Evolutionary conservation across 1,140 invertebrate genomes (phyloP).

Genomic region (Tetragonula clypearis): DNA sequence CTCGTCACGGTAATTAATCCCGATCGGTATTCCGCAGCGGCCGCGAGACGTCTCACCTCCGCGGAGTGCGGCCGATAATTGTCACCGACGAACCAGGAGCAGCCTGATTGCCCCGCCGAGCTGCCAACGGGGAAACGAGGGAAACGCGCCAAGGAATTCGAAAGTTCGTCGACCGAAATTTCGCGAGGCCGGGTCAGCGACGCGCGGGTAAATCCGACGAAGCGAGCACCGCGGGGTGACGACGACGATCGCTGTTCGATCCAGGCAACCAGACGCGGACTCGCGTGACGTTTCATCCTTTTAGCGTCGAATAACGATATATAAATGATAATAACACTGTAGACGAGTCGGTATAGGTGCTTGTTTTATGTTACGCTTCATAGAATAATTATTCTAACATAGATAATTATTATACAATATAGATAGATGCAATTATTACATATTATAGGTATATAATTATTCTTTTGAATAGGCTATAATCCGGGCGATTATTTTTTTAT

Average conservation of each 20-base stretch:
- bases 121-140: not conserved
- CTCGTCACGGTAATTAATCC: conserved; percentile 56
- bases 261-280: not conserved
- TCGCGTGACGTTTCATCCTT: too few species aligned
- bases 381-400: too few species aligned
- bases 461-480: too few species aligned
- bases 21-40: conserved; percentile 55
- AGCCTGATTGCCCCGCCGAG: not conserved
- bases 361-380: too few species aligned
- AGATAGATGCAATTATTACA: too few species aligned
- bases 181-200: conserved; percentile 21
- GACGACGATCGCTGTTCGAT: conserved; percentile 49
- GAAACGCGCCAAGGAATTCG: not conserved
- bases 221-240: not conserved
- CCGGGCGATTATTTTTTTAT: too few species aligned
- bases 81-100: conserved; percentile 14
- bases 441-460: too few species aligned
- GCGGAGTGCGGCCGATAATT: conserved; percentile 46
- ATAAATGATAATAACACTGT: too few species aligned
- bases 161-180: conserved; percentile 61
- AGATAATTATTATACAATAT: too few species aligned
- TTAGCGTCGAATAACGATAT: too few species aligned
- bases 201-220: not conserved
- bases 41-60: conserved; percentile 36
- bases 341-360: too few species aligned